Conservation (phyloP, 1,140 invertebrate genomes). For the Ladona fulva region DNA sequence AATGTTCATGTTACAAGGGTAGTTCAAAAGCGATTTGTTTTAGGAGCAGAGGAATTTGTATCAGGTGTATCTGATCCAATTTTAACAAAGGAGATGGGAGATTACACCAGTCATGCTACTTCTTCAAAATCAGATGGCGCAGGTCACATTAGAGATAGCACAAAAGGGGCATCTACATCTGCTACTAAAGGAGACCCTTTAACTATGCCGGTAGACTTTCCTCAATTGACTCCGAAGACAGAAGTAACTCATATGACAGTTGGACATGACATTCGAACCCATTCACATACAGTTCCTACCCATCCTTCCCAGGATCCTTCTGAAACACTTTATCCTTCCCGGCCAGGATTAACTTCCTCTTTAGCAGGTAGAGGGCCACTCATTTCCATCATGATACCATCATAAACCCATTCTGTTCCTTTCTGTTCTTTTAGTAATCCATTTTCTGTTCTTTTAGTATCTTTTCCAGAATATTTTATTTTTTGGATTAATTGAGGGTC, state of each 20-base stretch:
- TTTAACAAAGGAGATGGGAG: not conserved
- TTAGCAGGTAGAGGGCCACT: slow-evolving; percentile 17
- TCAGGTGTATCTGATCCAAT: not conserved
- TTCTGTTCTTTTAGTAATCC: slow-evolving; percentile 11
- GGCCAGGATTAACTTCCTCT: slow-evolving; percentile 15
- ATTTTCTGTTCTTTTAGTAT: slow-evolving; percentile 12
- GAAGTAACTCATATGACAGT: slow-evolving; percentile 13
- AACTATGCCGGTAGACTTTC: slow-evolving; percentile 27
- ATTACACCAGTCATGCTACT: too few species aligned
- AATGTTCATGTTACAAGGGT: slow-evolving; percentile 42
- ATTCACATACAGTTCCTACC: slow-evolving; percentile 17
- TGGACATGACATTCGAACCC: slow-evolving; percentile 12
- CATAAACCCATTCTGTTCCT: not conserved
- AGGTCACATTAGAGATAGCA: too few species aligned
- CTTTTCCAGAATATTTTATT: not conserved
- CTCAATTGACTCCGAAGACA: slow-evolving; percentile 21
- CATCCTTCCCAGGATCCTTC: not conserved
- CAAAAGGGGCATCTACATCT: not conserved
- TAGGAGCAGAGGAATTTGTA: slow-evolving; percentile 30
- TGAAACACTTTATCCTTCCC: slow-evolving; percentile 1
- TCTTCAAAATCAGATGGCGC: too few species aligned
- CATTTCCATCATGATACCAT: not conserved
- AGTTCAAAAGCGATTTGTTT: slow-evolving; percentile 40
- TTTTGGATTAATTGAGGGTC: not conserved
- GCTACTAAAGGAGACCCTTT: slow-evolving; percentile 20